Evolutionary conservation across 2,888 invertebrate species (phyloP), one percentile per base, ranked within the genome.

Genomic region (Furcula furcula): DNA sequence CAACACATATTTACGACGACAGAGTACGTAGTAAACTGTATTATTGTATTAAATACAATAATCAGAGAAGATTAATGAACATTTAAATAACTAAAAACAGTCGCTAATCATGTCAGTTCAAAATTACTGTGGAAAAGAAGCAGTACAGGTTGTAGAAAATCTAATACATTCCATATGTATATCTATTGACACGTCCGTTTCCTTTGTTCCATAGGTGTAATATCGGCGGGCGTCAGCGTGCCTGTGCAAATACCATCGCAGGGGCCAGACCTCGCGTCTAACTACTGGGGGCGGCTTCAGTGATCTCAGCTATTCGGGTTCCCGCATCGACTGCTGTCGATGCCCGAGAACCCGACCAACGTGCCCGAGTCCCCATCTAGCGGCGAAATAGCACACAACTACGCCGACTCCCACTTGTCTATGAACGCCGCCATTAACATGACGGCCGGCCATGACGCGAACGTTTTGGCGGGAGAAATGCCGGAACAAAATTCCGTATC

Each of bases 241-340:
- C 97, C 97, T 29, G 95, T 97, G 46, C 97, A 97, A 90, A 96
- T 97, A 70, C 96, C 96, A 31, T 96, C 95, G 61, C 95, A 95
- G 80, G 92, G 92, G 62, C 92, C 94, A 48, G 95, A 95, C 80
- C 90, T 94, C 76, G 90, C 94, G 56, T 89, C 91, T 29, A 96
- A 95, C 90, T 97, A 97, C 85, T 97, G 97, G 97, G 95, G 96
- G 20, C 90, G 96, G 82, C 93, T 97, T 84, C 96, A 95, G 93
- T 95, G 97, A 97, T 96, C 95, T 87, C 94, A 95, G 92, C 94
- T 95, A 70, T 94, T 95, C 91, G 94, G 94, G 92, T 94, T 95
- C 91, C 93, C 94, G 73, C 92, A 94, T 85, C 92, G 94, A 76
- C 89, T 94, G 42, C 91, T 94, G 83, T 91, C 82, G 74, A 84